Conservation (phyloP, 2,888 invertebrate genomes). For the Diarsia brunnea region DNA sequence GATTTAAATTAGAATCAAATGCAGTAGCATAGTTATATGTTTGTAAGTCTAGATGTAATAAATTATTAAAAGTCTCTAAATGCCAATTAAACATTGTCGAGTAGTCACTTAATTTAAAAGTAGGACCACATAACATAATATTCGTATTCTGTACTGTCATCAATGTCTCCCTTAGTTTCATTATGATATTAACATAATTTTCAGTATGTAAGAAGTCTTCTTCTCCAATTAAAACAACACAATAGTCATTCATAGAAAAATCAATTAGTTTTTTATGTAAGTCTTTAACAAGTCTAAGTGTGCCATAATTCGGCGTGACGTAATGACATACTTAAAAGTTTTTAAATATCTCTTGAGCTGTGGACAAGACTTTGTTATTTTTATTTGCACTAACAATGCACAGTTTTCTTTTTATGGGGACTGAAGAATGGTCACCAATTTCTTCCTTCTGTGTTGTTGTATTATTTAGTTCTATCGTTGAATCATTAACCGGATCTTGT, state of each 20-base stretch:
- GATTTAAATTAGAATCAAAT: neutral
- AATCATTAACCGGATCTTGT: neutral
- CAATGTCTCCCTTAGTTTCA: no score
- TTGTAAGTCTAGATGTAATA: neutral
- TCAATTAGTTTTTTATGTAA: no score
- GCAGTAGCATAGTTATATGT: neutral
- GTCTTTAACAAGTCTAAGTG: neutral
- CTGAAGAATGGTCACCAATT: neutral
- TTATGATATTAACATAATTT: no score
- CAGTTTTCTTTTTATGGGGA: constrained; percentile 1
- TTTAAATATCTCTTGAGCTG: neutral
- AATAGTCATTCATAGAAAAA: no score
- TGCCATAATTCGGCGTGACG: neutral
- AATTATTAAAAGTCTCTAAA: neutral
- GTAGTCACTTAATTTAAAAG: neutral
- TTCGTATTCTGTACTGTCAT: no score
- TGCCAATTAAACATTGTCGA: neutral
- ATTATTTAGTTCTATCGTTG: neutral
- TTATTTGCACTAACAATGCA: neutral
- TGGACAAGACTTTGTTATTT: neutral
- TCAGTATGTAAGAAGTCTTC: no score
- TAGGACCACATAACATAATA: neutral
- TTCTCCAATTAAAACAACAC: no score
- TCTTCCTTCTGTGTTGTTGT: neutral
- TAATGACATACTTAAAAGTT: neutral